Evolutionary conservation across 2,113 vertebrate genomes (phyloP).

Genomic region (Cricetomys ansorgei): DNA sequence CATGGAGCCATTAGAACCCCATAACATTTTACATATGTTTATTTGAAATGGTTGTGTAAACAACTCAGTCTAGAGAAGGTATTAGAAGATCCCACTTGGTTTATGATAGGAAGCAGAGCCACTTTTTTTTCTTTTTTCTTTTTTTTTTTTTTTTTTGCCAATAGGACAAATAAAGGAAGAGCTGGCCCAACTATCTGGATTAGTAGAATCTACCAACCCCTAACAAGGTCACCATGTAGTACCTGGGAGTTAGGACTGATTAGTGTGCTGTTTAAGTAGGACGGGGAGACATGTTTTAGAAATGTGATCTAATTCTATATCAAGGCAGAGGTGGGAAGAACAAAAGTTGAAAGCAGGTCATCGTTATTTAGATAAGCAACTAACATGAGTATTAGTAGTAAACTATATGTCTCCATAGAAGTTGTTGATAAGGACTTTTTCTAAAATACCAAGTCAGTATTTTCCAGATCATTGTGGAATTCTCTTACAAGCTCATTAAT

Average conservation of each 20-base stretch:
- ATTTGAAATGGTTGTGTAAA: conserved; percentile 12
- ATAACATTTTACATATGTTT: not conserved
- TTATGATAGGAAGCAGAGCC: not conserved
- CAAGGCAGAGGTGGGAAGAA: not conserved
- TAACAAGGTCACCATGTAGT: not conserved
- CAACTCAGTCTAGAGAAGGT: not conserved
- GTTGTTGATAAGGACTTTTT: not conserved
- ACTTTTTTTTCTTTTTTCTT: too few relatives aligned
- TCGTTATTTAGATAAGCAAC: not conserved
- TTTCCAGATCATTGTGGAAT: conserved; percentile 10
- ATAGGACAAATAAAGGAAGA: not conserved
- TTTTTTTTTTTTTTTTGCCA: too few relatives aligned
- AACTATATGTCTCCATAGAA: not conserved
- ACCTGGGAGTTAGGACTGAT: not conserved
- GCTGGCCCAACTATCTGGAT: not conserved
- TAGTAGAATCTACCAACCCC: not conserved
- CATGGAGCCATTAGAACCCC: not conserved
- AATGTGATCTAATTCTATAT: not conserved
- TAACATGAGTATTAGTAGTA: not conserved
- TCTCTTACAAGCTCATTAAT: not conserved
- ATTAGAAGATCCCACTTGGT: not conserved
- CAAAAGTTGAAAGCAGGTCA: not conserved
- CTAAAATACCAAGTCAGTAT: not conserved
- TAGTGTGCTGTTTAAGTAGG: not conserved
- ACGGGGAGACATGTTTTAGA: not conserved